Evolutionary conservation across 2,797 vertebrate genomes (phyloP).

Genomic region (Cheirogaleus major): DNA sequence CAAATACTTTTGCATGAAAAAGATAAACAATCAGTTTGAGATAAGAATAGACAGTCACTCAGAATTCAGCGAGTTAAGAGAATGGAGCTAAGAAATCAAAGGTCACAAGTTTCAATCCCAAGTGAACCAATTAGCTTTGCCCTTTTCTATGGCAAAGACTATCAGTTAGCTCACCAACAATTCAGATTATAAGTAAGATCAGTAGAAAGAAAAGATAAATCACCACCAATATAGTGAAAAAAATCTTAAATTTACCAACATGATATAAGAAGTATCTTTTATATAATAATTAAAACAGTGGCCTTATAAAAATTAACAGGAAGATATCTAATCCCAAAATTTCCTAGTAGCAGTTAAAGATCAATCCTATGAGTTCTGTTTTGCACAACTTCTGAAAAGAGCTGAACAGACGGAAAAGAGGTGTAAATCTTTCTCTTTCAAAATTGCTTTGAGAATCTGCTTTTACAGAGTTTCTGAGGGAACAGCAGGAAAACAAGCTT

Average conservation of each 20-base stretch:
- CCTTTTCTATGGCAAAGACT: constrained; percentile 55
- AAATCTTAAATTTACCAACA: constrained; percentile 33
- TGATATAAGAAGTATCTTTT: background rate
- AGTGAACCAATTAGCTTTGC: constrained; percentile 68
- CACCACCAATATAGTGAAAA: background rate
- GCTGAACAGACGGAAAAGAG: too few species aligned
- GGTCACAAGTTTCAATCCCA: constrained; percentile 67
- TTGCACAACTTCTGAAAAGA: too few species aligned
- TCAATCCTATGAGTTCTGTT: too few species aligned
- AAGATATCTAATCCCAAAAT: too few species aligned
- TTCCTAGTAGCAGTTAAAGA: too few species aligned
- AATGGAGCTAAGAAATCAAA: constrained; percentile 62
- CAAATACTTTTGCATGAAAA: constrained; percentile 40
- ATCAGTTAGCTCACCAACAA: constrained; percentile 55
- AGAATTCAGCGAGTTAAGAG: constrained; percentile 63
- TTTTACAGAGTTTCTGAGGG: too few species aligned
- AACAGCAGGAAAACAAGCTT: too few species aligned
- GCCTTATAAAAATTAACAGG: too few species aligned
- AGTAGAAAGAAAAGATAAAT: constrained; percentile 44
- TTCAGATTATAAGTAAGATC: constrained; percentile 49
- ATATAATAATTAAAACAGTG: background rate
- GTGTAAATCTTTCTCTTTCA: too few species aligned
- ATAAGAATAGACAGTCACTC: constrained; percentile 43
- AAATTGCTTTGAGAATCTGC: too few species aligned
- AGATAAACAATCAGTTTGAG: constrained; percentile 40